Conservation (phyloP, 1,140 invertebrate species). For the Atta colombica region DNA sequence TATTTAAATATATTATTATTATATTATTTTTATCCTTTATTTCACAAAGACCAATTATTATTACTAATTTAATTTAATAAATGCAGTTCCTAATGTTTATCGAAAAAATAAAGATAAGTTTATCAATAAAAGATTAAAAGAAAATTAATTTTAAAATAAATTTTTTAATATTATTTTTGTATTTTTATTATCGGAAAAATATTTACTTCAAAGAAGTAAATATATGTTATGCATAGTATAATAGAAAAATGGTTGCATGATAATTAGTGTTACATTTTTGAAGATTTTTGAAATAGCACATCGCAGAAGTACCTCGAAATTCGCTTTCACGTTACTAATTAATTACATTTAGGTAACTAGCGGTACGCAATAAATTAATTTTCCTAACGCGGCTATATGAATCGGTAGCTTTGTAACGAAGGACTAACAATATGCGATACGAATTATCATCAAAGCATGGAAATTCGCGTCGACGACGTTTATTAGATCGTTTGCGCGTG, state of each 20-base stretch:
- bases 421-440: slow-evolving; percentile 64
- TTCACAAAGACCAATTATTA: not conserved
- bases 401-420: slow-evolving; percentile 70
- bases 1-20: not conserved
- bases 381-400: slow-evolving; percentile 56
- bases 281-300: slow-evolving; percentile 36
- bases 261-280: slow-evolving; percentile 23
- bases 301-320: slow-evolving; percentile 43
- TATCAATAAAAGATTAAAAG: not conserved
- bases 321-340: slow-evolving; percentile 69
- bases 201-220: not conserved
- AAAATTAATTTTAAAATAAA: not conserved
- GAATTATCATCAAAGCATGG: slow-evolving; percentile 56
- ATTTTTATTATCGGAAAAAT: not conserved
- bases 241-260: not conserved
- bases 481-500: slow-evolving; percentile 62
- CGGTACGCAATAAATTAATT: slow-evolving; percentile 66
- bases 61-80: not conserved
- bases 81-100: not conserved
- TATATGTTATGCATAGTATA: too few relatives aligned
- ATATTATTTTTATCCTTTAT: not conserved
- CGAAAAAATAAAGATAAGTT: not conserved
- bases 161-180: not conserved
- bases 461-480: slow-evolving; percentile 56
- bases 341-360: slow-evolving; percentile 62